Base-by-base conservation (phyloP, 2,888 invertebrate genomes). In the Agrotis puta region DNA sequence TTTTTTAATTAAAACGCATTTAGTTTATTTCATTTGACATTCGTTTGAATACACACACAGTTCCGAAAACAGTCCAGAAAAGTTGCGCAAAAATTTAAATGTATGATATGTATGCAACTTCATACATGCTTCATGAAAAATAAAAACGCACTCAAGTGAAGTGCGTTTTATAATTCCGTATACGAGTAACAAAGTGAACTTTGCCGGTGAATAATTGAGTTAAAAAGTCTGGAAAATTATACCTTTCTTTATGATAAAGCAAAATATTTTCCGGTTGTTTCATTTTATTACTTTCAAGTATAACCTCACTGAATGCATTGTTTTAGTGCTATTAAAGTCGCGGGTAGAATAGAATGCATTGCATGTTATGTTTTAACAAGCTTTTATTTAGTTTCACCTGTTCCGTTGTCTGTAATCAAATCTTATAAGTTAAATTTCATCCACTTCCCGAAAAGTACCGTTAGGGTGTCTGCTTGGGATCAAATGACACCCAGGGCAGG, bases 151-250 rank as follows among this genome's bases (percentile, higher is more conserved):
- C 67, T 70, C 27, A 39, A 16, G 33, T 13, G 27, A 22, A 22
- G 22, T 62, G 45, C 7, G 27, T 48, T 71, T 50, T 48, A 33
- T 20, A 47, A 45, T 74, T 74, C 57, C 39, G 20, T 51, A 24
- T 47, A 43, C 24, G 20, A 24, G 33, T 39, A 39, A 24, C 18
- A n/a, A 7, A 14, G n/a, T 48, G 39, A 57, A 51, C 9, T 53
- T 72, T 59, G n/a, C 50, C 22, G 0, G 58, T 70, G 14, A 54
- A 70, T 39, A 76, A 45, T 51, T 51, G n/a, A 75, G 45, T 51
- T 51, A 14, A 18, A 47, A 39, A 53, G n/a, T 20, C 7, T 7
- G 3, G 14, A n/a, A 50, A 70, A 33, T 9, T n/a, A 45, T 22
- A 9, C 22, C 1, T 73, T 70, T 39, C 18, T 14, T 39, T 67